phyloP scores from a whole-genome alignment of 2,888 invertebrate genomes.

The Syrphus vitripennis region DNA sequence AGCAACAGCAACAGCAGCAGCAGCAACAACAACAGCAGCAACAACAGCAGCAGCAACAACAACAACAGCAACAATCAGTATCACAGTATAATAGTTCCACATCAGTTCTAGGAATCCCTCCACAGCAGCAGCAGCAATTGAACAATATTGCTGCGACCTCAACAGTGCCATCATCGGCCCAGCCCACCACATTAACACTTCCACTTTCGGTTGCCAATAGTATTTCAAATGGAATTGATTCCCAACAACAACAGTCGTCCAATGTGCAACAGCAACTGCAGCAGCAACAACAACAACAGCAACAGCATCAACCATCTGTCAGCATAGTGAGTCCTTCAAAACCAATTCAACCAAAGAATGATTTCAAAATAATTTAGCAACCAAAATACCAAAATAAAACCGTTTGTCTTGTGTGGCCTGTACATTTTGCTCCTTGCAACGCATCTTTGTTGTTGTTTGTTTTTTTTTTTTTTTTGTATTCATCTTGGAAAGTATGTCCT shows the following conservation, averaged over 20 bases:
- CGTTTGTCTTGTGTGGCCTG: slow-evolving; percentile 69
- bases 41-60: slow-evolving; percentile 58
- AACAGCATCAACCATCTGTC: slow-evolving; percentile 74
- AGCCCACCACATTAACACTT: slow-evolving; percentile 73
- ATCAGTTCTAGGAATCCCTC: slow-evolving; percentile 73
- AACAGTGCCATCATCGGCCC: slow-evolving; percentile 70
- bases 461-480: too few species aligned
- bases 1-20: slow-evolving; percentile 46
- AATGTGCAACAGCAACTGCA: slow-evolving; percentile 74
- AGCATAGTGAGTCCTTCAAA: slow-evolving; percentile 79
- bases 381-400: slow-evolving; percentile 44
- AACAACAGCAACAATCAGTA: slow-evolving; percentile 65
- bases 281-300: slow-evolving; percentile 73
- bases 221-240: slow-evolving; percentile 76
- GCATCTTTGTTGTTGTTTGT: slow-evolving; percentile 66
- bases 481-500: slow-evolving; percentile 45
- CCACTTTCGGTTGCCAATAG: slow-evolving; percentile 73
- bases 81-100: slow-evolving; percentile 71
- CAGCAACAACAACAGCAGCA: slow-evolving; percentile 68
- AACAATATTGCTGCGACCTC: slow-evolving; percentile 66
- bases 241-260: slow-evolving; percentile 74
- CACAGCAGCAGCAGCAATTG: slow-evolving; percentile 72
- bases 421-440: slow-evolving; percentile 70
- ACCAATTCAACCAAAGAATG: slow-evolving; percentile 43
- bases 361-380: slow-evolving; percentile 60